These are phyloP conservation scores for Drosophila pachea DNA, from an alignment of 1,140 invertebrate species.

Conservation along the genomic window DNA sequence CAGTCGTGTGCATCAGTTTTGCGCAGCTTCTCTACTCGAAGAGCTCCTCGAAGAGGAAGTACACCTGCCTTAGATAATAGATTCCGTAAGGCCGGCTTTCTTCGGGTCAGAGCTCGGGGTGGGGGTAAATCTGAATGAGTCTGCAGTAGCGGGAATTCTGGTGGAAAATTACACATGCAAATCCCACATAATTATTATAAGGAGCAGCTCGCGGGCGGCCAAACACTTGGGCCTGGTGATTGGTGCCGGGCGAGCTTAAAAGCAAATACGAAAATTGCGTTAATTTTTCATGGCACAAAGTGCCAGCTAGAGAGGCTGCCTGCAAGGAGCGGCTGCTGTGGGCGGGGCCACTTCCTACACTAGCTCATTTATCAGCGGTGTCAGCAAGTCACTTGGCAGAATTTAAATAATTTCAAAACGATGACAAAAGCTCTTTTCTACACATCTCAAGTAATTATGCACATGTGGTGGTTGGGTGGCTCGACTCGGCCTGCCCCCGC, in stretches of 20 bases:
- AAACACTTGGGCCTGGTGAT: conserved; percentile 16
- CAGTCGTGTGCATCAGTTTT: too few relatives aligned
- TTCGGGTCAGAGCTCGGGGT: too few relatives aligned
- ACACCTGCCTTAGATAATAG: too few relatives aligned
- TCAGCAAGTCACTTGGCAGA: conserved; percentile 30
- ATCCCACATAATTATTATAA: conserved; percentile 32
- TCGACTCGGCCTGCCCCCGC: too few relatives aligned
- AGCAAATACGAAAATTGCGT: conserved; percentile 30
- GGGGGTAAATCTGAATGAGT: conserved; percentile 1
- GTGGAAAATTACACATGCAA: conserved; percentile 43
- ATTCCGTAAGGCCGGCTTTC: too few relatives aligned
- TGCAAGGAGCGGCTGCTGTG: too few relatives aligned
- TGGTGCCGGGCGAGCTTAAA: conserved; percentile 18
- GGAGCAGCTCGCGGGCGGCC: conserved; percentile 11
- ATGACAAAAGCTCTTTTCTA: conserved; percentile 43
- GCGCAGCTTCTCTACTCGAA: too few relatives aligned
- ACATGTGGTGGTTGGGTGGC: not conserved
- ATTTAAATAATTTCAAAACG: conserved; percentile 50
- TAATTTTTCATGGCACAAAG: conserved; percentile 45
- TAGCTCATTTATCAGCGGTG: conserved; percentile 41
- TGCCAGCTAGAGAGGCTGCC: too few relatives aligned
- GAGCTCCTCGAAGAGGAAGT: too few relatives aligned
- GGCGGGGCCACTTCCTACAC: not conserved
- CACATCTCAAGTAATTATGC: conserved; percentile 46
- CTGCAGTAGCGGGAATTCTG: conserved; percentile 6